phyloP scores from a whole-genome alignment of 2,888 invertebrate species.

The Seira ritae region DNA sequence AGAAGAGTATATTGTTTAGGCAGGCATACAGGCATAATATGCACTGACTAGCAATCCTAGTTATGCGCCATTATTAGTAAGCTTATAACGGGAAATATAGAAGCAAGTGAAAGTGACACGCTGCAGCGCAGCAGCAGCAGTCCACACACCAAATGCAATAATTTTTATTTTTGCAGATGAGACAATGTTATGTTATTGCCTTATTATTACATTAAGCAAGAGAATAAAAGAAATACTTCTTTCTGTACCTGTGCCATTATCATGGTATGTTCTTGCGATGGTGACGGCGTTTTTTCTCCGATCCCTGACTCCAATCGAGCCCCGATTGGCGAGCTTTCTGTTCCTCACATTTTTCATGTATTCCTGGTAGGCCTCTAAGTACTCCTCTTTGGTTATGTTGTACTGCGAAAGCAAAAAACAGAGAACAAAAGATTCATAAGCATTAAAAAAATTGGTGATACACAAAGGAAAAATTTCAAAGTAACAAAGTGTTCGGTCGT shows the following conservation, averaged over 20 bases:
- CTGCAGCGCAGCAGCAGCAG: background rate
- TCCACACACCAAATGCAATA: background rate
- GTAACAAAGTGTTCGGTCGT: no score
- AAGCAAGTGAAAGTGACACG: background rate
- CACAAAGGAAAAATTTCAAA: no score
- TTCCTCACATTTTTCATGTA: slow-evolving; percentile 72
- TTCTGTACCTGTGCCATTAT: slow-evolving; percentile 62
- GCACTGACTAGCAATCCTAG: background rate
- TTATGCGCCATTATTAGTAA: background rate
- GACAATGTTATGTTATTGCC: background rate
- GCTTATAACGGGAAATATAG: background rate
- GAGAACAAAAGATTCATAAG: background rate
- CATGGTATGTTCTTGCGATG: slow-evolving; percentile 55
- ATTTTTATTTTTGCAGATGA: background rate
- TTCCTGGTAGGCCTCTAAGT: slow-evolving; percentile 69
- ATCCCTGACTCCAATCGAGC: slow-evolving; percentile 53
- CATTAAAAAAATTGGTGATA: no score
- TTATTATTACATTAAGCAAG: background rate
- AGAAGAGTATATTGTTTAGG: no score
- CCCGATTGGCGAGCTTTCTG: slow-evolving; percentile 59
- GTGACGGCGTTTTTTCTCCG: slow-evolving; percentile 66
- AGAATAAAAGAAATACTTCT: background rate
- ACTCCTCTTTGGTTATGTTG: slow-evolving; percentile 71
- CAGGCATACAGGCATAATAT: no score
- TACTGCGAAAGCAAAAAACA: slow-evolving; percentile 53